phyloP scores from a whole-genome alignment of 2,797 vertebrate species.

The Sus cebifrons region DNA sequence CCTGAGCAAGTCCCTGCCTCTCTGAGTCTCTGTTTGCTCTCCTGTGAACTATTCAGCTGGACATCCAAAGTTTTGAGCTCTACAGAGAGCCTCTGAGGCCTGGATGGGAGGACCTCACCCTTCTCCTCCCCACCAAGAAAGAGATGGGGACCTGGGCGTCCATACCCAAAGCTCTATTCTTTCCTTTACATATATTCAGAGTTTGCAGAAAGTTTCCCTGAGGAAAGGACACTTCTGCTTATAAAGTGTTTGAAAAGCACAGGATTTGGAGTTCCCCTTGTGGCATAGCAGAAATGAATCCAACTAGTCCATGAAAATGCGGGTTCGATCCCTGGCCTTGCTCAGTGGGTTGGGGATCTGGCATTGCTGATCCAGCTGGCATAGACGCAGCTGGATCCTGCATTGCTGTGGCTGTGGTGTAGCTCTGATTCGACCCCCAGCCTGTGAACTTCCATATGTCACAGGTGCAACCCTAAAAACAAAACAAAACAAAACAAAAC shows the following conservation, averaged over 20 bases:
- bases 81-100: neutral
- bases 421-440: no score
- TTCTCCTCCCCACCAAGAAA: neutral
- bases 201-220: neutral
- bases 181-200: neutral
- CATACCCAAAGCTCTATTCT: neutral
- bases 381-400: no score
- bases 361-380: no score
- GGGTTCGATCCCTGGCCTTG: no score
- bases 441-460: no score
- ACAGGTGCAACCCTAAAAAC: no score
- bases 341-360: no score
- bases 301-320: no score
- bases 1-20: neutral
- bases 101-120: neutral
- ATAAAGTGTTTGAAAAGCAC: constrained; percentile 55
- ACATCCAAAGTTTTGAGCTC: neutral
- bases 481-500: no score
- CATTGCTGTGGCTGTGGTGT: no score
- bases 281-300: no score
- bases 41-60: neutral
- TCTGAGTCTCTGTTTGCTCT: neutral
- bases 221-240: constrained; percentile 49
- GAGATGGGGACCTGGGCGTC: neutral
- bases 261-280: neutral